Percentiles rank a stretch among this genome's conserved stretches.
phyloP scores from a whole-genome alignment of 1,140 invertebrate genomes.

The Pseudomyrmex sp. region DNA sequence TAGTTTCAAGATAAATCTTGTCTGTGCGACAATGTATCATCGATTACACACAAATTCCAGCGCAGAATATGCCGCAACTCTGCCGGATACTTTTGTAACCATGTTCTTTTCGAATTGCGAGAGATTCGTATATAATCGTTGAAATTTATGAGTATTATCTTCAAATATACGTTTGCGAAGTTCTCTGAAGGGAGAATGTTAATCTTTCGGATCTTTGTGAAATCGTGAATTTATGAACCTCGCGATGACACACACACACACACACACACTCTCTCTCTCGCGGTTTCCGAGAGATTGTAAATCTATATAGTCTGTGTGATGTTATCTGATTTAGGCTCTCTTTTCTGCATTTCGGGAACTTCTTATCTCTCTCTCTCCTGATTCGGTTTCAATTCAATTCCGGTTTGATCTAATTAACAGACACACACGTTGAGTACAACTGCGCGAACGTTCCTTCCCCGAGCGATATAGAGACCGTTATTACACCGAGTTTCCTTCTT shows the following conservation, averaged over 20 bases:
- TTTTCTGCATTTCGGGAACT: not conserved
- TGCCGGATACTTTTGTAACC: not conserved
- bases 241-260: not conserved
- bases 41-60: not conserved
- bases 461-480: not conserved
- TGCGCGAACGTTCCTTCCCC: not conserved
- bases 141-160: conserved; percentile 28
- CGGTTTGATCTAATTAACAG: not conserved
- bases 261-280: no score
- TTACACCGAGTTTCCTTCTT: not conserved
- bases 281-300: conserved; percentile 1
- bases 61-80: not conserved
- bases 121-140: not conserved
- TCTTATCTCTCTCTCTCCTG: no score
- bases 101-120: not conserved
- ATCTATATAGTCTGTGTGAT: not conserved
- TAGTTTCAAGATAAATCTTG: conserved; percentile 6
- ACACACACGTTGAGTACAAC: conserved; percentile 3
- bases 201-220: conserved; percentile 3
- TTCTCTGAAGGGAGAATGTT: conserved; percentile 15
- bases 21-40: not conserved
- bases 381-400: no score
- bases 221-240: conserved; percentile 37
- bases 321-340: not conserved
- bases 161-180: not conserved